Conservation (phyloP, 2,797 vertebrate genomes). For the Molossus molossus region DNA sequence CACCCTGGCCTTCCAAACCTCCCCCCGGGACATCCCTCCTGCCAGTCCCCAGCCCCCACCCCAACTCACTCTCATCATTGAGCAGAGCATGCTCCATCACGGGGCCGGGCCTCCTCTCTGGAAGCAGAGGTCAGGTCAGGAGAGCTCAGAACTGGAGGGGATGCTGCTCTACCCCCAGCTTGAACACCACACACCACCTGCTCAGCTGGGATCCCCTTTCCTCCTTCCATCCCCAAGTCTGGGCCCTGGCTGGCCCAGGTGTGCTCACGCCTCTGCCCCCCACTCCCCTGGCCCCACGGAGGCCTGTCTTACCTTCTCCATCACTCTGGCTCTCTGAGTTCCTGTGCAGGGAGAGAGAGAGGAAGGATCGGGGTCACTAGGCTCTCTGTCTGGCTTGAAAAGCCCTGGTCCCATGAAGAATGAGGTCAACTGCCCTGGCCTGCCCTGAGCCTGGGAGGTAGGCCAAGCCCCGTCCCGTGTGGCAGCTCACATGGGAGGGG, state of each 20-base stretch:
- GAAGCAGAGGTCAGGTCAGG: conserved; percentile 89
- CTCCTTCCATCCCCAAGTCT: background rate
- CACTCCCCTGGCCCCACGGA: background rate
- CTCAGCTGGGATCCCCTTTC: background rate
- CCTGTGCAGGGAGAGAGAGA: conserved; percentile 43
- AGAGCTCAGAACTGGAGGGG: conserved; percentile 66
- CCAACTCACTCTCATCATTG: conserved; percentile 97
- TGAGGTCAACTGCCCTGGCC: background rate
- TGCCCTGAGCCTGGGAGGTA: background rate
- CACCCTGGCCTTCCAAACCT: background rate
- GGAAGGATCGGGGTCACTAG: background rate
- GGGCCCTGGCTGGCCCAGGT: background rate
- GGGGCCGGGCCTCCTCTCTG: conserved; percentile 92
- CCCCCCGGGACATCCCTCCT: background rate
- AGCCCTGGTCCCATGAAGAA: background rate
- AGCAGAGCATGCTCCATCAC: conserved; percentile 99
- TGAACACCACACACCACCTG: background rate
- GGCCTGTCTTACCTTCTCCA: conserved; percentile 75
- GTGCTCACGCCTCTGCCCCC: background rate
- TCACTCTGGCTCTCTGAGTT: conserved; percentile 75
- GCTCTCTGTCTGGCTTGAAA: background rate
- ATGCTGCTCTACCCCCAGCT: background rate
- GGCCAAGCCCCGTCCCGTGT: background rate
- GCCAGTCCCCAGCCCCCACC: background rate
- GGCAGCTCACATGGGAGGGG: background rate